Percentiles rank a stretch among this genome's conserved stretches.
Conservation (phyloP, 2,888 invertebrate species). For the Tetanocera ferruginea region DNA sequence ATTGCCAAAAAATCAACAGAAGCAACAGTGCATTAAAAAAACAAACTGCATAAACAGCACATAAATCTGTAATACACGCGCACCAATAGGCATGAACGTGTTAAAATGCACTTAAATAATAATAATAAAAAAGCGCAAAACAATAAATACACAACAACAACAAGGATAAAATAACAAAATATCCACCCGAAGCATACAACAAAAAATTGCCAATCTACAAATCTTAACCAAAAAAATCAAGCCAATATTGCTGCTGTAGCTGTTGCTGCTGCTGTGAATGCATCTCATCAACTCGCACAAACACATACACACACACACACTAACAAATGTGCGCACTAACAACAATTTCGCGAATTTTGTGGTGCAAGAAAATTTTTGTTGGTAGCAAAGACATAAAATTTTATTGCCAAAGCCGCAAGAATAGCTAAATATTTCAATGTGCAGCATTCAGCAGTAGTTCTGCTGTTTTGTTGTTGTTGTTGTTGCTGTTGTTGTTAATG, state of each 20-base stretch:
- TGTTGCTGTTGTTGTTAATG: slow-evolving; percentile 28
- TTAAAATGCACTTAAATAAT: too few relatives aligned
- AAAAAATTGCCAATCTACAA: too few relatives aligned
- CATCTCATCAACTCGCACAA: slow-evolving; percentile 46
- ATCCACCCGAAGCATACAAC: background rate
- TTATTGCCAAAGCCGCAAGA: slow-evolving; percentile 58
- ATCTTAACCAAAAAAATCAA: too few relatives aligned
- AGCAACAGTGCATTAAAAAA: too few relatives aligned
- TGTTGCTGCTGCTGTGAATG: background rate
- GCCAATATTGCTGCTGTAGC: background rate
- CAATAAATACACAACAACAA: too few relatives aligned
- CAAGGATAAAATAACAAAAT: background rate
- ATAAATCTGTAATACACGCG: too few relatives aligned
- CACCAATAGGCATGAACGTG: too few relatives aligned
- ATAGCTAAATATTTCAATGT: slow-evolving; percentile 17
- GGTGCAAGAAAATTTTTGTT: slow-evolving; percentile 46
- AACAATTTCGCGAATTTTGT: background rate
- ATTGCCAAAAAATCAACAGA: too few relatives aligned
- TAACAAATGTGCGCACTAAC: too few relatives aligned
- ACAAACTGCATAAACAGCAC: too few relatives aligned
- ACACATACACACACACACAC: slow-evolving; percentile 12
- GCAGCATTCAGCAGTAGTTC: background rate
- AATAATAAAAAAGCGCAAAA: too few relatives aligned
- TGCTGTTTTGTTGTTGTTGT: slow-evolving; percentile 34
- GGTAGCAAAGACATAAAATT: slow-evolving; percentile 65